Evolutionary conservation across 1,140 invertebrate species (phyloP).

Genomic region (Brachionus paranguensis): DNA sequence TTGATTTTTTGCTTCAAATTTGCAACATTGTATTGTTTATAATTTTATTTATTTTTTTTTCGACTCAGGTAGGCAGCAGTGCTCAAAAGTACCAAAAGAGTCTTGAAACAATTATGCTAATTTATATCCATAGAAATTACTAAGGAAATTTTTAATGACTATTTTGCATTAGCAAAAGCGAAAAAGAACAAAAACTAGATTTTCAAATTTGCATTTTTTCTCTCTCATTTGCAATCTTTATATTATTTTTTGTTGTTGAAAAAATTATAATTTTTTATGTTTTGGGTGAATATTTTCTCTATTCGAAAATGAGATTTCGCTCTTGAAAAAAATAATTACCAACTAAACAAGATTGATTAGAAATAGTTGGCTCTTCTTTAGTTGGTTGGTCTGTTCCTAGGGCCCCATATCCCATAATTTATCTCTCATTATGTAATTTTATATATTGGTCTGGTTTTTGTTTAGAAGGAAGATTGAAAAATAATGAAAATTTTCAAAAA

Average conservation of each 20-base stretch:
- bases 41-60: not conserved
- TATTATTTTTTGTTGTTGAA: not conserved
- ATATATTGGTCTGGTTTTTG: not conserved
- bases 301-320: not conserved
- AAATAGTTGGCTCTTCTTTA: not conserved
- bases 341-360: not conserved
- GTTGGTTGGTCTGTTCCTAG: not conserved
- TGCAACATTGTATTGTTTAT: too few relatives aligned
- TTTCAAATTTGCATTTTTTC: not conserved
- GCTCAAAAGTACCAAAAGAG: not conserved
- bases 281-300: not conserved
- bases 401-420: not conserved
- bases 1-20: not conserved
- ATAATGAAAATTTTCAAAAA: not conserved
- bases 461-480: not conserved
- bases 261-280: not conserved
- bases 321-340: not conserved
- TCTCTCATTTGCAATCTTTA: not conserved
- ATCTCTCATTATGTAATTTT: not conserved
- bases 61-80: not conserved
- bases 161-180: not conserved
- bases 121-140: slow-evolving; percentile 26
- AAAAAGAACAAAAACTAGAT: not conserved
- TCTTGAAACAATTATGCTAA: slow-evolving; percentile 3
- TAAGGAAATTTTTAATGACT: not conserved